Evolutionary conservation across 1,140 invertebrate species (phyloP).

Genomic region (Nasonia vitripennis): DNA sequence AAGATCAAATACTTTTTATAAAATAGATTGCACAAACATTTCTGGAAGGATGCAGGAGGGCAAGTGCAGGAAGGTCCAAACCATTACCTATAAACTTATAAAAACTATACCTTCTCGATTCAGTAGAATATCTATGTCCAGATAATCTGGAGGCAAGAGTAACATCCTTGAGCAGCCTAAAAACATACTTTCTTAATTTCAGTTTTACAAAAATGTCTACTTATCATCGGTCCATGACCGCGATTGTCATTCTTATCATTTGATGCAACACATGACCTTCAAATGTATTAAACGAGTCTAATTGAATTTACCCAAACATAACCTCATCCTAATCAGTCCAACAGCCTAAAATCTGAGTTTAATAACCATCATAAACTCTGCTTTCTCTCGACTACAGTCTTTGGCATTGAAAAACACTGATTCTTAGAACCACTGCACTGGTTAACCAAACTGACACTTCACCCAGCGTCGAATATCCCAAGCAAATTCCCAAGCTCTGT

Average conservation of each 20-base stretch:
- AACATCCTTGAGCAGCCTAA: slow-evolving; percentile 64
- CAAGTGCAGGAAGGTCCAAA: background rate
- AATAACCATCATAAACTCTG: background rate
- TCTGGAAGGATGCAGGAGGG: no score
- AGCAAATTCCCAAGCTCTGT: background rate
- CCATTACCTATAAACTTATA: slow-evolving; percentile 39
- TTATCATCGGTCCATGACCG: background rate
- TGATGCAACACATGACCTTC: background rate
- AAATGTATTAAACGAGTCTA: background rate
- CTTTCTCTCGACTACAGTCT: background rate
- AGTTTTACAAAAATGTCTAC: background rate
- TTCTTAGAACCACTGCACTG: background rate
- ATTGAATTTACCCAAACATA: background rate
- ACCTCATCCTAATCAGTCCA: background rate
- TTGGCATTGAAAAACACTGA: background rate
- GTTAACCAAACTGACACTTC: background rate
- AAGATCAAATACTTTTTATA: no score
- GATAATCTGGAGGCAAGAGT: slow-evolving; percentile 62
- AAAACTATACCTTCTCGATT: slow-evolving; percentile 59
- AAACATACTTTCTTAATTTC: slow-evolving; percentile 50
- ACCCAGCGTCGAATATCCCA: background rate
- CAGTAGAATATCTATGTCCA: slow-evolving; percentile 66
- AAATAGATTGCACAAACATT: no score
- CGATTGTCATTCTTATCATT: background rate
- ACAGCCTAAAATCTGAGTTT: background rate